These are phyloP conservation scores for Pachypanchax playfairii DNA, from an alignment of 2,113 vertebrate genomes.

Conservation along the genomic window DNA sequence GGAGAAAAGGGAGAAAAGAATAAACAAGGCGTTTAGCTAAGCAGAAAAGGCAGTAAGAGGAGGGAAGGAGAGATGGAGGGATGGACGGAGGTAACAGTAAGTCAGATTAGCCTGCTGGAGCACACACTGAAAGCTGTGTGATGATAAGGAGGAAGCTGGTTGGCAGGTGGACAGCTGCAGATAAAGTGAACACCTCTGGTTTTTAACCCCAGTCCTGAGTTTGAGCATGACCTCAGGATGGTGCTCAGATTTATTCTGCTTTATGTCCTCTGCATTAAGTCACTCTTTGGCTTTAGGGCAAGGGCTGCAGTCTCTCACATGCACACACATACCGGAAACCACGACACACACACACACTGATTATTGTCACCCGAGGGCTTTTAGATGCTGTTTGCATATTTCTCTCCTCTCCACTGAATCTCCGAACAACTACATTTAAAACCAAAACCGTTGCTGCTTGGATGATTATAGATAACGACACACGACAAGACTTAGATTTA, in stretches of 20 bases:
- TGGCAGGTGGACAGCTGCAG: slow-evolving; percentile 52
- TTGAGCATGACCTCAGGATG: slow-evolving; percentile 47
- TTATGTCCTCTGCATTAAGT: slow-evolving; percentile 4
- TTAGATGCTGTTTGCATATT: slow-evolving; percentile 19
- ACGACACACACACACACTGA: slow-evolving; percentile 45
- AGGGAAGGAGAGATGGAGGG: slow-evolving; percentile 15
- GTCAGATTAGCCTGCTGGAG: slow-evolving; percentile 58
- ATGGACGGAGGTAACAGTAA: slow-evolving; percentile 36
- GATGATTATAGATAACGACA: too few species aligned
- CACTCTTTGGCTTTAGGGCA: slow-evolving; percentile 29
- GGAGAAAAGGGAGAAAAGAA: slow-evolving; percentile 13
- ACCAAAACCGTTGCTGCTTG: not conserved
- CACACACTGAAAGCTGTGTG: slow-evolving; percentile 42
- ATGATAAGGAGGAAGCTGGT: slow-evolving; percentile 48
- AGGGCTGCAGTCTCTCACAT: slow-evolving; percentile 43
- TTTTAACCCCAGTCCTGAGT: too few species aligned
- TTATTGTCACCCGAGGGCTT: slow-evolving; percentile 39
- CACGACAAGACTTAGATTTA: too few species aligned
- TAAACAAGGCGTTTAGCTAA: slow-evolving; percentile 68
- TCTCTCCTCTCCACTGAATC: not conserved
- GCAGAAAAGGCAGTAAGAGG: slow-evolving; percentile 36
- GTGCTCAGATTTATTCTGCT: slow-evolving; percentile 24
- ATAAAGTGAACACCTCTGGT: slow-evolving; percentile 28
- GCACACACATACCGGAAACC: slow-evolving; percentile 31
- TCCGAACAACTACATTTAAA: slow-evolving; percentile 4